Base-by-base conservation (phyloP, 2,113 vertebrate species). In the Mormyrus iriodes region DNA sequence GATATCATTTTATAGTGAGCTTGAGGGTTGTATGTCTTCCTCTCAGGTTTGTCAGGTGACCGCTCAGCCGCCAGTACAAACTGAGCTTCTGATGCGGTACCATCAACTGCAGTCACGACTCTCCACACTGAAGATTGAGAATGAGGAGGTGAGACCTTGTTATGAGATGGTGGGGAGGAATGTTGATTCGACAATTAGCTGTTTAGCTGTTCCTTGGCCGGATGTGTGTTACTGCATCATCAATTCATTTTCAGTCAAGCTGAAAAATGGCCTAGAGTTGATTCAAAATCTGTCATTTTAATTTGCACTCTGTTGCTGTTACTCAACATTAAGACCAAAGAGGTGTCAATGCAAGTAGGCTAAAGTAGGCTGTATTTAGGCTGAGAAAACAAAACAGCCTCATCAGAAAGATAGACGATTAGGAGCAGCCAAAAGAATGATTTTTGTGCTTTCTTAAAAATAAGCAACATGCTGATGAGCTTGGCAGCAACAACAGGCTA, bases 61-160 rank as follows among this genome's bases (percentile, higher is more conserved):
- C 0, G 98, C 98, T 42, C 98, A 99, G 95, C 98, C 99, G 94
- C 98, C 98, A 0, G 97, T 99, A 89, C 98, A 99, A 95, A 99
- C 97, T 0, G 98, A 99, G 91, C 93, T 99, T 86, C 94, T 99
- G 89, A 97, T 99, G 97, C 95, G 98, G 48, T 97, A 98, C 94
- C 98, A 99, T 94, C 98, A 99, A 95, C 97, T 99, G 92, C 98
- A 99, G 95, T 99, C 98, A 0, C 97, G 98, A 86, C 95, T 99
- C 79, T 96, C 98, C 90, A 99, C 98, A 0, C 97, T 99, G 92
- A 98, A 97, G 96, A 99, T 99, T 76, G 98, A 99, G 94, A 99
- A 99, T 0, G 98, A 99, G 90, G 98, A 99, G 97, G 98, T 99
- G 93, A 97, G 94, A 15, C 84, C 73, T 79, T 42, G 31, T 15